These are phyloP conservation scores for Gastracanthus pulcherrimus DNA, from an alignment of 2,888 invertebrate species.

Conservation along the genomic window DNA sequence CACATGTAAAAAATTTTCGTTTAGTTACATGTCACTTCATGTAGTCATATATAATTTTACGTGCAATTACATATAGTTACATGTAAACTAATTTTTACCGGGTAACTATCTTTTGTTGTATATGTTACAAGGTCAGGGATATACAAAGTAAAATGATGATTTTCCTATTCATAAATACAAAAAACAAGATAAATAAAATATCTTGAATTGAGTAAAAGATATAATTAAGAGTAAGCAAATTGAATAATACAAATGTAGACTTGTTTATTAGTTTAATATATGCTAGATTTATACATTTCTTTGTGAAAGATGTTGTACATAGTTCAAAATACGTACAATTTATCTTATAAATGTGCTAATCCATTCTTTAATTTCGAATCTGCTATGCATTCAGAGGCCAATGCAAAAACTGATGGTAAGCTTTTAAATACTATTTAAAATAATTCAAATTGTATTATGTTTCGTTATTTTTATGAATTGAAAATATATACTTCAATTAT, in stretches of 20 bases:
- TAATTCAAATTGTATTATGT: neutral
- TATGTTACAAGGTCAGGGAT: no score
- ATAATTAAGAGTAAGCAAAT: neutral
- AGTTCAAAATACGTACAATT: neutral
- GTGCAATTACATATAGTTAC: no score
- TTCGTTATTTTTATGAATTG: no score
- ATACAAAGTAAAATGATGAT: no score
- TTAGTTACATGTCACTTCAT: no score
- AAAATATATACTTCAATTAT: no score
- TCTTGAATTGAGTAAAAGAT: neutral
- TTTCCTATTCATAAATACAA: no score
- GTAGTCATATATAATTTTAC: no score
- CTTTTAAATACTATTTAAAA: constrained; percentile 2
- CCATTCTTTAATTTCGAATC: constrained; percentile 13
- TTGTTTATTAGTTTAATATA: neutral
- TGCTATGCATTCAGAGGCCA: constrained; percentile 68
- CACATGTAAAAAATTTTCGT: no score
- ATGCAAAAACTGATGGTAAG: constrained; percentile 77
- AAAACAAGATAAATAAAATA: neutral
- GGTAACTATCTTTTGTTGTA: no score
- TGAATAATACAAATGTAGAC: neutral
- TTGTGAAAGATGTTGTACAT: neutral
- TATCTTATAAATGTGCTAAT: neutral
- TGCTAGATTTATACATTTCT: neutral
- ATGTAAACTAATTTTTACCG: no score